Evolutionary conservation across 2,888 invertebrate species (phyloP).

Genomic region (Thereva nobilitata): DNA sequence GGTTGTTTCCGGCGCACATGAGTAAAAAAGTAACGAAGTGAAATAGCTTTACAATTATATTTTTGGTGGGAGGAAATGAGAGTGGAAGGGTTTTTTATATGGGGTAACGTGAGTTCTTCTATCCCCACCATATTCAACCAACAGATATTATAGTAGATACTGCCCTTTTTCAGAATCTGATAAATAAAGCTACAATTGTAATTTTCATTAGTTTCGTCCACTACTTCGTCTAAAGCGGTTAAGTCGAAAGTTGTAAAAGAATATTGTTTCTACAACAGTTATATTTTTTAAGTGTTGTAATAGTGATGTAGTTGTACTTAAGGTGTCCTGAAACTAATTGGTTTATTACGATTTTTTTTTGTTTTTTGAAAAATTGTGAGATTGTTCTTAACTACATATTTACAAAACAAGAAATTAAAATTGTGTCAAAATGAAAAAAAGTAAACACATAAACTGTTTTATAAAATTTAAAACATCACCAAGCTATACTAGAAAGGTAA

Average conservation of each 20-base stretch:
- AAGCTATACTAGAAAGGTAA: no score
- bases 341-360: no score
- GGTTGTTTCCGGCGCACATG: slow-evolving; percentile 37
- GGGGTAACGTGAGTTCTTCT: not conserved
- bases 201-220: slow-evolving; percentile 37
- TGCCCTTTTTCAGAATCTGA: slow-evolving; percentile 23
- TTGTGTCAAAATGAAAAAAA: no score
- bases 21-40: not conserved
- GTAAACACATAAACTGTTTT: no score
- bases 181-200: slow-evolving; percentile 40
- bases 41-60: slow-evolving; percentile 14
- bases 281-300: no score
- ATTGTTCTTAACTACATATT: no score
- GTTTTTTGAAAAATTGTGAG: no score
- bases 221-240: slow-evolving; percentile 13
- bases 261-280: not conserved
- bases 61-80: not conserved
- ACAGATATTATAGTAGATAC: not conserved
- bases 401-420: no score
- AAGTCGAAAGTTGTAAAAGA: not conserved
- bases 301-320: no score
- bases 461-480: no score
- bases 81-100: no score
- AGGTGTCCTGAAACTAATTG: no score
- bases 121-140: slow-evolving; percentile 21